Evolutionary conservation across 2,797 vertebrate species (phyloP), one percentile per base, ranked within the genome.

Genomic region (Hylomyscus alleni): DNA sequence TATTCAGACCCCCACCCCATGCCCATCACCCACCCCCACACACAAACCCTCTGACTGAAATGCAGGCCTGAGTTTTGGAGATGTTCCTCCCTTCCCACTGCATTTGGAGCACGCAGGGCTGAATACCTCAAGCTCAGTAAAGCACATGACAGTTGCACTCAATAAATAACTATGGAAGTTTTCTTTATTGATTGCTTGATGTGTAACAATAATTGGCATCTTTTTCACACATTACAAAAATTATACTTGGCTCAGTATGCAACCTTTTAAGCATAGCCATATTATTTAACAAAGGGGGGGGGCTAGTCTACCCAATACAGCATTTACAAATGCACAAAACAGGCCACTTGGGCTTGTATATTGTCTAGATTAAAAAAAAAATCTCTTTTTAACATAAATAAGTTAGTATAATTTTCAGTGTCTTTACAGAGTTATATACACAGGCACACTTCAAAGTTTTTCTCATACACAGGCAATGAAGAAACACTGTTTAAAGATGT

Each of bases 341-440:
- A 99, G 98, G 99, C 99, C 99, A 99, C 99, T 99, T 99, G 99
- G 99, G 99, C 99, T 99, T 99, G 99, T 99, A 99, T 98, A 98
- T 99, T 98, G 99, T 99, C 99, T 99, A 99, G 98, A 99, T 99
- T 98, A 97, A 99, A 98, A 98, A 98, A 98, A 98, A 98, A 95
- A 94, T 91, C 37, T 97, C 98, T 73, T 98, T 98, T 99, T 97
- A 98, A 99, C 99, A 99, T 99, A 99, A 99, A 99, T 99, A 99
- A 99, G 99, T 99, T 99, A 99, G 99, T 99, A 99, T 99, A 99
- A 99, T 99, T 99, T 99, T 99, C 99, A 99, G 99, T 99, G 99
- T 99, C 99, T 99, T 99, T 99, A 99, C 99, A 99, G 98, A 98
- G 98, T 99, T 99, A 99, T 99, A 98, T 99, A 99, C 99, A 99